Evolutionary conservation across 2,888 invertebrate species (phyloP).

Genomic region (Listrodromus nycthemerus): DNA sequence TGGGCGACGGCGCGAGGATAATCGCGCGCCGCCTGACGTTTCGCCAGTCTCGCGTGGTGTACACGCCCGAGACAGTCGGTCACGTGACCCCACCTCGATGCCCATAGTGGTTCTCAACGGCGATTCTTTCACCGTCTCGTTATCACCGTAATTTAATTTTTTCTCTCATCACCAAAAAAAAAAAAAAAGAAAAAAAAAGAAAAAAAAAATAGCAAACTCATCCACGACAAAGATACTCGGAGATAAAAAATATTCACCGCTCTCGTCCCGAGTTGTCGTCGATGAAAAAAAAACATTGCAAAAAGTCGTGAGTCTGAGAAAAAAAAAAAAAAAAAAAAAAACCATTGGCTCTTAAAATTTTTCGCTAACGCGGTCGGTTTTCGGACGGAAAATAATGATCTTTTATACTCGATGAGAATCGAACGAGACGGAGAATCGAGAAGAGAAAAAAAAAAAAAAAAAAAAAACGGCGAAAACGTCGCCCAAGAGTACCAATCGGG

Average conservation of each 20-base stretch:
- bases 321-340: background rate
- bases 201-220: background rate
- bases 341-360: background rate
- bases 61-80: slow-evolving; percentile 62
- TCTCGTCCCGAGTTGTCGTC: background rate
- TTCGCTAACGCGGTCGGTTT: background rate
- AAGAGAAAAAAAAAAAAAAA: background rate
- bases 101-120: slow-evolving; percentile 60
- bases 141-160: background rate
- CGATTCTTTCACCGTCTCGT: background rate
- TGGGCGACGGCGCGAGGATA: slow-evolving; percentile 49
- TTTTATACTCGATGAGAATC: slow-evolving; percentile 5
- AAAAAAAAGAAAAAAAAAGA: background rate
- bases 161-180: background rate
- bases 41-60: slow-evolving; percentile 70
- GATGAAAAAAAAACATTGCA: background rate
- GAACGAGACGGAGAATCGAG: slow-evolving; percentile 24
- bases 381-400: background rate
- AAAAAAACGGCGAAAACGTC: too few species aligned
- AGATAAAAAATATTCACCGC: background rate
- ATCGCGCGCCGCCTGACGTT: slow-evolving; percentile 73
- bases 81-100: slow-evolving; percentile 62
- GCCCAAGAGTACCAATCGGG: slow-evolving; percentile 65
- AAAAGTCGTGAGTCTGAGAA: background rate
- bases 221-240: background rate